Evolutionary conservation across 2,113 vertebrate genomes (phyloP), one percentile per base, ranked within the genome.

Genomic region (Caloenas nicobarica): DNA sequence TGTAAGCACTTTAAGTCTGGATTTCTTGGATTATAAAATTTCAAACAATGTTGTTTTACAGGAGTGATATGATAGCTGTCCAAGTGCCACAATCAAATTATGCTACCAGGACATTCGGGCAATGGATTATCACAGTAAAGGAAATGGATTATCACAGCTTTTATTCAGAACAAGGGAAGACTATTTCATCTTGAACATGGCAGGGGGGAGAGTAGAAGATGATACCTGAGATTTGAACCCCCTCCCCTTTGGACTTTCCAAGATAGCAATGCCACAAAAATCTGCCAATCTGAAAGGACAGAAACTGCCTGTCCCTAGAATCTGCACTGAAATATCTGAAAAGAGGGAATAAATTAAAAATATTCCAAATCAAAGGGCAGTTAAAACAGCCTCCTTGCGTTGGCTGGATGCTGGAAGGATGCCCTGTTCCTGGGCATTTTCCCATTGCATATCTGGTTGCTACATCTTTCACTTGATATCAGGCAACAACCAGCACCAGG

Each of bases 51-150:
- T 77, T 92, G 60, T 76, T 95, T 93, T 86, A 51, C 46, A 86
- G 54, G 28, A 93, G 33, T 16, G 51, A 86, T 68, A 92, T 2
- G 77, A 86, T 71, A 86, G 86, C 69, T 79, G 61, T 68, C 65
- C 86, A 74, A 91, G 51, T 65, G 74, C 69, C 69, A 71, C 68
- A 81, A 95, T 64, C 94, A 95, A 93, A 86, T 94, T 84, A 89
- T 72, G 61, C 57, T 84, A 81, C 61, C 66, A 79, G 73, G 81
- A 87, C 69, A 87, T 84, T 87, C 2, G 5, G 83, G 65, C 69
- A 92, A 76, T 31, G 86, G 83, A 95, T 96, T 83, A 81, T 70
- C 89, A 94, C 54, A 95, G 84, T 56, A 94, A 94, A 92, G 60
- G 89, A 92, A 93, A 94, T 89, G 76, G 81, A 94, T 96, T 86